Base-by-base conservation (phyloP, 2,797 vertebrate genomes). In the Spinibarbus caldwelli region DNA sequence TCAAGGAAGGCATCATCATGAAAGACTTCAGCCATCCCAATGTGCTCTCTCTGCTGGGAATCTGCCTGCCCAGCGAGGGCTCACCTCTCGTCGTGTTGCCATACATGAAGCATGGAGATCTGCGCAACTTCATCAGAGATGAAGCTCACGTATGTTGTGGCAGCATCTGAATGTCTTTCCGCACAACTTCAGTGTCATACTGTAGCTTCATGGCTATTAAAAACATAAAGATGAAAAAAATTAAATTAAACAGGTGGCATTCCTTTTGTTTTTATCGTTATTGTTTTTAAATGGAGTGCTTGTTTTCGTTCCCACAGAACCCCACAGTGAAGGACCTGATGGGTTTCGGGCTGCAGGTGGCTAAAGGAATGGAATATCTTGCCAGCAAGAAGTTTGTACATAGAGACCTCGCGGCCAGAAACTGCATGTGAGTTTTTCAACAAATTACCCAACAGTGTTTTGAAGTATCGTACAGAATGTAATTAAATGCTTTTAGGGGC, bases 301-400 rank as follows among this genome's bases (percentile, higher is more conserved):
- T 71, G 17, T 43, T 84, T 72, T 64, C 88, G 77, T 90, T 76
- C 7, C n/a, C 75, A 57, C 93, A 99, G 98, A 99, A 97, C 89
- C 98, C 98, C 76, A 99, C 98, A 2, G 98, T 99, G 76, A 99
- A 99, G 93, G 98, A 99, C 92, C 96, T 99, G 91, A 99, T 99
- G 96, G 97, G 97, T 89, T 99, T 99, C 85, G 98, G 98, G 78
- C 96, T 99, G 89, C 98, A 99, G 94, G 98, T 99, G 8, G 97
- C 98, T 90, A 96, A 97, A 92, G 98, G 98, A 84, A 99, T 99
- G 98, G 97, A 99, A 92, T 99, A 99, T 85, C 96, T 99, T 75
- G 98, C 98, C 93, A 99, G 97, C 93, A 99, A 99, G 95, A 99
- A 99, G 94, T 99, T 99, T 93, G 98, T 99, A 81, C 98, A 99